phyloP scores from a whole-genome alignment of 2,113 vertebrate species.

The Aptenodytes patagonicus region DNA sequence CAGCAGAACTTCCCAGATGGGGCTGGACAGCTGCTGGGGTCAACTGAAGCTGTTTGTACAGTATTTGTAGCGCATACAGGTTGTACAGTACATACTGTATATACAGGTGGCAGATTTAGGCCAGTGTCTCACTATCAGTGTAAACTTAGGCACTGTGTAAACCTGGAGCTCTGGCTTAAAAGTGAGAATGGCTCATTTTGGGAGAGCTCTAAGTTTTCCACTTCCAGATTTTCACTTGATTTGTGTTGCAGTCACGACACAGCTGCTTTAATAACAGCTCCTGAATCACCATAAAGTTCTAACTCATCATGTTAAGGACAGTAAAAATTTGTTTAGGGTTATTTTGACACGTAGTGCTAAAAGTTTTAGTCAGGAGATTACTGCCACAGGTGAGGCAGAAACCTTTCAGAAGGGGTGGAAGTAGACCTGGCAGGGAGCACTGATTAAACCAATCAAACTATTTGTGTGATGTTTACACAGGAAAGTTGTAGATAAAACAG shows the following conservation, averaged over 20 bases:
- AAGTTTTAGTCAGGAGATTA: neutral
- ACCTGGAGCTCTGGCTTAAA: neutral
- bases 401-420: neutral
- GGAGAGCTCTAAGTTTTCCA: neutral
- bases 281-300: neutral
- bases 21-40: neutral
- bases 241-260: neutral
- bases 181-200: neutral
- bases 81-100: neutral
- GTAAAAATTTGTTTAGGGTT: neutral
- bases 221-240: neutral
- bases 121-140: neutral
- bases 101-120: neutral
- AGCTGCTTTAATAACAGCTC: neutral
- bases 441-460: neutral
- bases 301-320: neutral
- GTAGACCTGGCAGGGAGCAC: neutral
- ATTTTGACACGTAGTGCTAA: accelerated
- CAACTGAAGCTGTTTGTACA: neutral
- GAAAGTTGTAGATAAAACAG: neutral
- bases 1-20: neutral
- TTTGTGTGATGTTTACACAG: neutral
- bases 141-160: neutral
- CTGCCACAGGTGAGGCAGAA: neutral
- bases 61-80: neutral